phyloP scores from a whole-genome alignment of 2,113 vertebrate genomes.

The Saguinus midas region DNA sequence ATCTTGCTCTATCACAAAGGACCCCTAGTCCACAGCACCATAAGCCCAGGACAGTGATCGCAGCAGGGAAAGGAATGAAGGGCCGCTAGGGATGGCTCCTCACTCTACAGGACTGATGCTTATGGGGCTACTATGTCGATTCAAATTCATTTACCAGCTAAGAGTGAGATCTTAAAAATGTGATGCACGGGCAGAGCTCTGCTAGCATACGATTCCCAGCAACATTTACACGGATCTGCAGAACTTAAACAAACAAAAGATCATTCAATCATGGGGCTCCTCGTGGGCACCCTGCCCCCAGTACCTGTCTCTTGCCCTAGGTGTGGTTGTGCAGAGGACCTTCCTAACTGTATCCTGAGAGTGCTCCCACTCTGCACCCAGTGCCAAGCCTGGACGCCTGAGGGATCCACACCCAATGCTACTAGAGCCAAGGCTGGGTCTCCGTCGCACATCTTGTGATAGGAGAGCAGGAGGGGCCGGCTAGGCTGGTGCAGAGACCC shows the following conservation, averaged over 20 bases:
- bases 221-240: neutral
- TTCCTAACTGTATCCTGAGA: neutral
- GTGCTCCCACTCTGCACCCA: too few species aligned
- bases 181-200: neutral
- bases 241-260: neutral
- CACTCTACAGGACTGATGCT: neutral
- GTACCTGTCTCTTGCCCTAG: neutral
- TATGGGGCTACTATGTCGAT: neutral
- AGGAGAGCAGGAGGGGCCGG: too few species aligned
- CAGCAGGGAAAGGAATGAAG: neutral
- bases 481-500: conserved; percentile 78
- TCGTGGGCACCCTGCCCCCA: too few species aligned
- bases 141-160: neutral
- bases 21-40: neutral
- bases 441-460: fast-evolving
- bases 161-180: neutral
- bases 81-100: fast-evolving
- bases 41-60: neutral
- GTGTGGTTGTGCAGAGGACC: fast-evolving
- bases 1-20: neutral
- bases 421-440: neutral
- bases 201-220: neutral
- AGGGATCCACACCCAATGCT: neutral
- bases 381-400: neutral
- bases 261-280: neutral